These are phyloP conservation scores for Panthera uncia DNA, from an alignment of 2,113 vertebrate genomes.

Conservation along the genomic window DNA sequence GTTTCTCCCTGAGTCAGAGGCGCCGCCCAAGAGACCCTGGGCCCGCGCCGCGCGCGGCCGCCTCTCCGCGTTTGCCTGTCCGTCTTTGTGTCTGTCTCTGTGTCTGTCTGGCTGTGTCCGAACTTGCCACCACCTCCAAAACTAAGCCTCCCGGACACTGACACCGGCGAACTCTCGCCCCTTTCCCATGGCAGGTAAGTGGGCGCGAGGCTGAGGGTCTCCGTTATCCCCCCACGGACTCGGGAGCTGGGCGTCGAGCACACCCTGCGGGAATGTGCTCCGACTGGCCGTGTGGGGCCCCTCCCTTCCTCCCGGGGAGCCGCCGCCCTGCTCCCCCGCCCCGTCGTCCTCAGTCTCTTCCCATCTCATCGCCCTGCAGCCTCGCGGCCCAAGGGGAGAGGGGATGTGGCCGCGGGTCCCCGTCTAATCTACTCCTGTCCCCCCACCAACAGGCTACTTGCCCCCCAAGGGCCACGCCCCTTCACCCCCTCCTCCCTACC, in stretches of 20 bases:
- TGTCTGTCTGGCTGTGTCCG: constrained; percentile 72
- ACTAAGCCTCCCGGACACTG: not conserved
- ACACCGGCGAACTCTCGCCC: not conserved
- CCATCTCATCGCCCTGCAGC: not conserved
- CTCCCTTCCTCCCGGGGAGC: constrained; percentile 60
- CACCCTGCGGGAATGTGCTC: constrained; percentile 73
- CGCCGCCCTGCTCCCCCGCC: constrained; percentile 56
- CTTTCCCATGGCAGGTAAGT: constrained; percentile 71
- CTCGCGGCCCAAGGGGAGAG: not conserved
- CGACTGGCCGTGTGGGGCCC: constrained; percentile 65
- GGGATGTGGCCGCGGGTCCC: not conserved
- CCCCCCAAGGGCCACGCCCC: constrained; percentile 79
- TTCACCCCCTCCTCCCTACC: constrained; percentile 84
- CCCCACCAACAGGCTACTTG: constrained; percentile 59
- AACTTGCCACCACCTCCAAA: constrained; percentile 75
- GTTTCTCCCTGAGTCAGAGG: constrained; percentile 75
- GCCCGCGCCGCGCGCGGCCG: constrained; percentile 71
- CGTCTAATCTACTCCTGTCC: not conserved
- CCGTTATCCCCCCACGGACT: constrained; percentile 37
- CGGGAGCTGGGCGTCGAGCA: constrained; percentile 9
- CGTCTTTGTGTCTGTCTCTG: constrained; percentile 83
- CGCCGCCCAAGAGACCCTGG: constrained; percentile 69
- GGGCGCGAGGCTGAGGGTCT: constrained; percentile 29
- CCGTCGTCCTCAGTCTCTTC: constrained; percentile 13
- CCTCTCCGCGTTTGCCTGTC: constrained; percentile 85